Conservation (phyloP, 2,797 vertebrate genomes). For the Falco naumanni region DNA sequence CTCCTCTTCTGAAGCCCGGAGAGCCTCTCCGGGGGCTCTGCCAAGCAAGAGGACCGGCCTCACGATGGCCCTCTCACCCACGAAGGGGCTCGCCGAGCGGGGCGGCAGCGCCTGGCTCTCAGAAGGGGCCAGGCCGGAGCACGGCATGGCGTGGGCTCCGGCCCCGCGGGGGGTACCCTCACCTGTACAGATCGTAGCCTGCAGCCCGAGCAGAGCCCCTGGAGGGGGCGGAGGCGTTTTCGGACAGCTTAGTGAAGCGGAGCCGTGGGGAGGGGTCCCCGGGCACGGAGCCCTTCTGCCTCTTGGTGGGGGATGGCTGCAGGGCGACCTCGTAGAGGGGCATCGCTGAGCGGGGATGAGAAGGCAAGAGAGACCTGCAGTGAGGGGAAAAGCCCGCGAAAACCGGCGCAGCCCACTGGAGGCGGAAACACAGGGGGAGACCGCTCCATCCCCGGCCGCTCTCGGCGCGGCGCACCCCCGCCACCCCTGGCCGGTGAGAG, state of each 20-base stretch:
- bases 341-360: slow-evolving; percentile 71
- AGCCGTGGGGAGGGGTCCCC: slow-evolving; percentile 67
- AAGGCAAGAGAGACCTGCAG: rapidly evolving
- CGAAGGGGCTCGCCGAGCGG: too few species aligned
- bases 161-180: not conserved
- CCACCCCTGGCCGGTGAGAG: not conserved
- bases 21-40: rapidly evolving
- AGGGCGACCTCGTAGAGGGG: slow-evolving; percentile 76
- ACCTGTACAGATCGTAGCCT: slow-evolving; percentile 96
- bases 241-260: slow-evolving; percentile 87
- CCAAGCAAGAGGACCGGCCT: not conserved
- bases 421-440: not conserved
- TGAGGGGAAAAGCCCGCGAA: not conserved
- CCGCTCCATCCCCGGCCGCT: rapidly evolving
- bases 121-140: too few species aligned
- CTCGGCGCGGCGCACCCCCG: rapidly evolving
- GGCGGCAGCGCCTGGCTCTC: too few species aligned
- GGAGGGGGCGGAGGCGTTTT: slow-evolving; percentile 85
- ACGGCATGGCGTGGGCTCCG: not conserved
- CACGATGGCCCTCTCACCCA: rapidly evolving
- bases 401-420: not conserved
- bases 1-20: not conserved
- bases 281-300: slow-evolving; percentile 38
- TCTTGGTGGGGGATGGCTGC: slow-evolving; percentile 82
- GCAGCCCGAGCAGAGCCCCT: slow-evolving; percentile 89